Conservation (phyloP, 1,140 invertebrate species). For the Belonocnema kinseyi region DNA sequence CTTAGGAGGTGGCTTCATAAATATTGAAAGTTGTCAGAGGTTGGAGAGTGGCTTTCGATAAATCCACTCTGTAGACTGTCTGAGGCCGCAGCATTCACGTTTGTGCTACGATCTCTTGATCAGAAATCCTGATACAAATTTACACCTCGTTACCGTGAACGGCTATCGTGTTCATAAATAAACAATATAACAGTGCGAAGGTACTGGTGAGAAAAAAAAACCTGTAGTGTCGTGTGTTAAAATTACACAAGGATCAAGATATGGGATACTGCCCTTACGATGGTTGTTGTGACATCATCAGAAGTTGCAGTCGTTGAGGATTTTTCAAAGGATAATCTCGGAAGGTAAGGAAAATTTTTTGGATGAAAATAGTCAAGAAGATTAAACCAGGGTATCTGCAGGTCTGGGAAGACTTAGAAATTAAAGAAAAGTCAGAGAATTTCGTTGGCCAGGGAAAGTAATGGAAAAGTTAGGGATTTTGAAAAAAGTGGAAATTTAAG, state of each 20-base stretch:
- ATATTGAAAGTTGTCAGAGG: constrained; percentile 40
- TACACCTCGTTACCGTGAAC: background rate
- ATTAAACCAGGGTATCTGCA: background rate
- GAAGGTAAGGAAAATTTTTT: constrained; percentile 62
- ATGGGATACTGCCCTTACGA: constrained; percentile 62
- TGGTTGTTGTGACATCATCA: constrained; percentile 72
- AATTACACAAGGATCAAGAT: constrained; percentile 46
- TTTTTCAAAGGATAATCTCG: constrained; percentile 70
- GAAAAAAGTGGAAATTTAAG: too few species aligned
- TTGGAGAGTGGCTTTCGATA: background rate
- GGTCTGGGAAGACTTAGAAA: too few species aligned
- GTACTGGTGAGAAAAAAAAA: background rate
- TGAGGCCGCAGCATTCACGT: background rate
- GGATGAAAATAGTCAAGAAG: background rate
- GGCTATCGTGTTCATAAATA: background rate
- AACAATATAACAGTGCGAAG: constrained; percentile 7
- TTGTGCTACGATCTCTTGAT: background rate
- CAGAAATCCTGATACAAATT: background rate
- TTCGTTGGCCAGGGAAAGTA: too few species aligned
- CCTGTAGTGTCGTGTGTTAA: constrained; percentile 32
- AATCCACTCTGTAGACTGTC: background rate
- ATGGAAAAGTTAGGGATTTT: too few species aligned
- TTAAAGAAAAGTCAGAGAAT: too few species aligned
- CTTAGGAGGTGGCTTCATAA: constrained; percentile 35
- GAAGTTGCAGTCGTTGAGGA: constrained; percentile 68